Base-by-base conservation (phyloP, 1,140 invertebrate species). In the Olivierus martensii region DNA sequence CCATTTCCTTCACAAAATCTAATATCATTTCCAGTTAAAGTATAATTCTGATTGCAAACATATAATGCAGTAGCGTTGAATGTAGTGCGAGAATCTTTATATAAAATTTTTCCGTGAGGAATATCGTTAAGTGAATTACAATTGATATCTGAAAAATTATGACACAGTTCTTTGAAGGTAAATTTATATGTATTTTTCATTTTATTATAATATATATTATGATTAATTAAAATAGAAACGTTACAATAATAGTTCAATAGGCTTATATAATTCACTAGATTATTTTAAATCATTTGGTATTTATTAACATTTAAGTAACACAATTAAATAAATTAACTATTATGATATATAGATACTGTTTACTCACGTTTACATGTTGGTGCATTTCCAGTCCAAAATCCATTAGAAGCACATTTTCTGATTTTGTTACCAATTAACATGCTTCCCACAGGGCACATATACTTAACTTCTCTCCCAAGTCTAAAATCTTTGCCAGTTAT, bases 331-430 rank as follows among this genome's bases (percentile, higher is more conserved):
- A 11, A 38, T 11, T 38, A 1, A 38, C 37, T 38, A n/a, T 38
- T 38, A 11, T 38, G 36, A 11, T 38, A 11, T 9, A 11, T 38
- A 11, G 37, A n/a, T 11, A 38, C 37, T 11, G 37, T 22, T 46
- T 44, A 74, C 77, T 79, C 75, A 90, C 85, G 89, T 79, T 87
- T 85, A 67, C 88, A 92, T 43, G 77, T 77, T 3, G 87, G 85
- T 3, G 86, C 76, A 2, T 65, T 60, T 12, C 81, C 84, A 45
- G 79, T 82, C 87, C 87, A 93, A 60, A 84, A 82, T 12, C 87
- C 87, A 61, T 78, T 77, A 1, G 66, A 59, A 19, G 73, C 73
- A 66, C 90, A 94, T 2, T 71, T 76, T 58, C 86, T 75, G 15
- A 68, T 77, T 39, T 71, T 71, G 45, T 78, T 73, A 41, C 88